Percentiles rank a stretch among this genome's conserved stretches.
Conservation (phyloP, 2,113 vertebrate genomes). For the Aphelocoma coerulescens region DNA sequence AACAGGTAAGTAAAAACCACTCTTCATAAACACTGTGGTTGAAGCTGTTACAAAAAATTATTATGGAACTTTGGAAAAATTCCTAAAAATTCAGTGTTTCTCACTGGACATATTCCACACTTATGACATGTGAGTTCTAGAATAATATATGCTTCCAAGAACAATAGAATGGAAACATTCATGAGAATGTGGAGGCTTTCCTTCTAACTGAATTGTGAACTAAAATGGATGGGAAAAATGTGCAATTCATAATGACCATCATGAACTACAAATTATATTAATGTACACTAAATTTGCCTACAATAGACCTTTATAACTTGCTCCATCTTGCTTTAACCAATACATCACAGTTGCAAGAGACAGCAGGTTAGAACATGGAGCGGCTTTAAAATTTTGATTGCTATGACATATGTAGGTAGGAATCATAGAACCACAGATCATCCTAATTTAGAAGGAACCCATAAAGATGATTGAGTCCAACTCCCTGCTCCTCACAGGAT, state of each 20-base stretch:
- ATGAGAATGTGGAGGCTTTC: not conserved
- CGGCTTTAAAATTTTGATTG: not conserved
- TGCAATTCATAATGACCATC: not conserved
- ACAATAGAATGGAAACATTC: conserved; percentile 34
- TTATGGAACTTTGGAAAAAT: not conserved
- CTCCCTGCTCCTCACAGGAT: not conserved
- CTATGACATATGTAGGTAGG: not conserved
- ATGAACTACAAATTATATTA: not conserved
- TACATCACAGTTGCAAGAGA: not conserved
- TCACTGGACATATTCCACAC: not conserved
- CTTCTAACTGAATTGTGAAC: not conserved
- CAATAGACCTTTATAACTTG: not conserved
- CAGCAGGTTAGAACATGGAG: not conserved
- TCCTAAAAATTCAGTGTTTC: not conserved
- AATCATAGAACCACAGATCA: not conserved
- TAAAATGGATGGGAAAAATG: not conserved
- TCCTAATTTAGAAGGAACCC: not conserved
- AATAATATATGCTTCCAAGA: not conserved
- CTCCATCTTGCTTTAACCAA: not conserved
- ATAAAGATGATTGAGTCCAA: not conserved
- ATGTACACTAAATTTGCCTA: not conserved
- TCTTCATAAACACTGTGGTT: not conserved
- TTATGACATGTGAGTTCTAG: not conserved
- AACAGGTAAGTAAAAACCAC: not conserved
- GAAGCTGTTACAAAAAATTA: not conserved